These are phyloP conservation scores for Psephotus haematonotus DNA, from an alignment of 2,113 vertebrate species.

Conservation along the genomic window DNA sequence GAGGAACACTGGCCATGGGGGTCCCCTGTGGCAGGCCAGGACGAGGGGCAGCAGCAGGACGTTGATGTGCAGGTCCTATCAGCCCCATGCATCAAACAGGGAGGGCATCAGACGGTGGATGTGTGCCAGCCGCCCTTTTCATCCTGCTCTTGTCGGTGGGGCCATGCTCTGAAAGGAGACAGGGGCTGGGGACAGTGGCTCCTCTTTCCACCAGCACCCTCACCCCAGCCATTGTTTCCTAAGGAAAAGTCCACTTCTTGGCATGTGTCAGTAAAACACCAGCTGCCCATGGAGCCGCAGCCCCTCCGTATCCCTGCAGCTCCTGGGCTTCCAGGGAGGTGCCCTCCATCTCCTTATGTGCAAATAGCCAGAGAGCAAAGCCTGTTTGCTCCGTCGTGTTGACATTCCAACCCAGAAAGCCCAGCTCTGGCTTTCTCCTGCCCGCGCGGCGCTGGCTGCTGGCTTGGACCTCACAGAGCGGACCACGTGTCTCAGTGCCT, in stretches of 20 bases:
- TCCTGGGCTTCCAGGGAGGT: not conserved
- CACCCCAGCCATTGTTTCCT: not conserved
- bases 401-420: not conserved
- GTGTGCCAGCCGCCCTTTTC: not conserved
- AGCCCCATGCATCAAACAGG: accelerated
- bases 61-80: not conserved
- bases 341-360: accelerated
- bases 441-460: not conserved
- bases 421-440: not conserved
- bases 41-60: not conserved
- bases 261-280: not conserved
- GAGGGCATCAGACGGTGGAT: not conserved
- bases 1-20: not conserved
- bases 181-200: not conserved
- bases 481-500: not conserved
- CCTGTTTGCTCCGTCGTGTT: accelerated
- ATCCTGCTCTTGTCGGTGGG: not conserved
- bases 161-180: not conserved
- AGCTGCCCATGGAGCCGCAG: not conserved
- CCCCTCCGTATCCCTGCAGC: too few species aligned
- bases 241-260: not conserved
- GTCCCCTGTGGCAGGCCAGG: accelerated
- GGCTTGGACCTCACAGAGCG: accelerated
- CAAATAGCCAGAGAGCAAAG: not conserved
- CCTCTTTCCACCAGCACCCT: not conserved